Evolutionary conservation across 2,113 vertebrate species (phyloP), one percentile per base, ranked within the genome.

Genomic region (Leptobrachium leishanense): DNA sequence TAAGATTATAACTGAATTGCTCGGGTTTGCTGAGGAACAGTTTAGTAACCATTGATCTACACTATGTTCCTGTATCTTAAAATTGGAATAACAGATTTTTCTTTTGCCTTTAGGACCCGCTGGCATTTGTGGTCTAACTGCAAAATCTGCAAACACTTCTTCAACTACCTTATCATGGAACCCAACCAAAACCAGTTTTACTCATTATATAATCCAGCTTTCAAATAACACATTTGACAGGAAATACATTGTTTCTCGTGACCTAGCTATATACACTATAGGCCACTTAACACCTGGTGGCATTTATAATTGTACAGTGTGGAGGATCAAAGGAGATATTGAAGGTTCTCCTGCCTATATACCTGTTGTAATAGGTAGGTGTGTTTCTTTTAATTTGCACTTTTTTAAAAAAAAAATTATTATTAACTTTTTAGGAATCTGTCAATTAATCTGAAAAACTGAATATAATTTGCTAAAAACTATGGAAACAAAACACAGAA

Each of bases 161-260:
- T 93, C 92, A 74, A 89, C 87, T 6, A 85, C 84, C 59, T 82
- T 97, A 81, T 84, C 63, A n/a, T 97, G 95, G 94, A 91, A 89
- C 81, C 74, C 83, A 79, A 88, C 86, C 3, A 77, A 68, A 7
- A 94, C 88, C 62, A 87, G 86, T 44, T 96, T 95, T 85, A 94
- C 94, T 76, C 91, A 93, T 84, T 91, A 95, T 71, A 89, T 90
- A 88, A 90, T 96, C 73, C 88, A 83, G 39, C 81, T 96, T 66
- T 84, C 87, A 82, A 93, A 94, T 66, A 72, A 12, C 72, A 93
- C 90, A 2, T 84, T 89, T 81, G 78, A 9, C 66, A 86, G 82
- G 64, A 81, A 84, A 7, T 86, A 92, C 76, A 85, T 42, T 8
- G 70, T 95, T 82, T 88, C 86, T 65, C 84, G 65, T 79, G 63